Evolutionary conservation across 2,113 vertebrate species (phyloP), one percentile per base, ranked within the genome.

Genomic region (Toxostoma redivivum): DNA sequence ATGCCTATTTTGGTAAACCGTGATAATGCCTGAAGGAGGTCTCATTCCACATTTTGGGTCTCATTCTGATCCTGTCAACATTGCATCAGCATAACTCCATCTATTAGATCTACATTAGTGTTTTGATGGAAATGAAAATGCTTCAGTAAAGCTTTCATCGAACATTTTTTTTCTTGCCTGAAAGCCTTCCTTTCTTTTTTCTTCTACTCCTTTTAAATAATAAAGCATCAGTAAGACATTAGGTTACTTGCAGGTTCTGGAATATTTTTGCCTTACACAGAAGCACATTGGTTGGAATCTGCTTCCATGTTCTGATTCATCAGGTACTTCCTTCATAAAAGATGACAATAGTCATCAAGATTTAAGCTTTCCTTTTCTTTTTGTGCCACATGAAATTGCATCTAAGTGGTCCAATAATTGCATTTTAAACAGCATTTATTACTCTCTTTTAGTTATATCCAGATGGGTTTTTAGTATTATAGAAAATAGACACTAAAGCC

Each of bases 301-400:
- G 64, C 11, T 94, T 86, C 74, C 54, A 44, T 88, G 66, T 85
- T 95, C 87, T 92, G 84, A 94, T 92, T 79, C 90, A 94, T 87
- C 38, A 93, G 64, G 64, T 89, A 66, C 89, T 94, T 95, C 30
- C 33, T 84, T 71, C 2, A 1, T 50, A 93, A 95, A 70, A 87
- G 94, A 95, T 86, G 69, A 81, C 56, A 71, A n/a, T n/a, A n/a
- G n/a, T n/a, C n/a, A n/a, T n/a, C n/a, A 81, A 94, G 64, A 94
- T 77, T 25, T 94, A 74, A 72, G 90, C 7, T 1, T 21, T 28
- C 66, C 84, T 72, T 76, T 65, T 76, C 17, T 77, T 94, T 83
- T 86, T 73, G 71, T 92, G 88, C 64, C 72, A 94, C 38, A 81
- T 93, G 69, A 92, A 97, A 96, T 97, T 95, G 93, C 42, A 81